Evolutionary conservation across 2,797 vertebrate genomes (phyloP).

Genomic region (Anableps anableps): DNA sequence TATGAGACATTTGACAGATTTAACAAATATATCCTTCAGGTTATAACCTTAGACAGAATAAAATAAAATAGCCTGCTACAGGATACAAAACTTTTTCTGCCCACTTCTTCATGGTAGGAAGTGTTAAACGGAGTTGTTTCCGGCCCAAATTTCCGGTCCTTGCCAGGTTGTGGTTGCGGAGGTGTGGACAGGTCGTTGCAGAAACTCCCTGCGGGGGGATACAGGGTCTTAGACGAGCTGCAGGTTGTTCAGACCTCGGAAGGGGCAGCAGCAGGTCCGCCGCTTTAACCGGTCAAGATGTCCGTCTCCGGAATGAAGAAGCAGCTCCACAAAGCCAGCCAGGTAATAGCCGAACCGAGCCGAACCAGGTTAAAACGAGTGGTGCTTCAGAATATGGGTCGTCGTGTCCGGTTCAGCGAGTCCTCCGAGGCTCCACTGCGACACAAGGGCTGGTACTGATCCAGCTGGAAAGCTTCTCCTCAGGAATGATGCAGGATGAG

Average conservation of each 20-base stretch:
- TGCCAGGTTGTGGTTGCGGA: neutral
- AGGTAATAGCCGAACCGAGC: conserved; percentile 77
- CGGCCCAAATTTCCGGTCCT: neutral
- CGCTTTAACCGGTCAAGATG: conserved; percentile 70
- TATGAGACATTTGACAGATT: neutral
- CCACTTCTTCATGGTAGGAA: neutral
- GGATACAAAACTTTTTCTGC: neutral
- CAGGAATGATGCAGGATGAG: neutral
- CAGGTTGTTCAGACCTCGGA: neutral
- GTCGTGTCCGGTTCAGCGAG: neutral
- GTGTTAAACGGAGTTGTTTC: neutral
- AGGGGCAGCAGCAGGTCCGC: neutral
- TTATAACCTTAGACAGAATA: neutral
- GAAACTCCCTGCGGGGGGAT: conserved; percentile 14
- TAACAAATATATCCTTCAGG: neutral
- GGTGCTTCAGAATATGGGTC: neutral
- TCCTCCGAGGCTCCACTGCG: neutral
- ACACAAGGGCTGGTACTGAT: conserved; percentile 7
- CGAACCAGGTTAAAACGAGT: neutral
- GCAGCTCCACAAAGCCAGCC: conserved; percentile 93
- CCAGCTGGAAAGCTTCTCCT: neutral
- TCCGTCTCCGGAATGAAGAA: conserved; percentile 92
- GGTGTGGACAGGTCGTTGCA: neutral
- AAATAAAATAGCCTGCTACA: neutral
- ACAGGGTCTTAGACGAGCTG: conserved; percentile 27